phyloP scores from a whole-genome alignment of 2,888 invertebrate genomes.

The Tenthredo mesomela region DNA sequence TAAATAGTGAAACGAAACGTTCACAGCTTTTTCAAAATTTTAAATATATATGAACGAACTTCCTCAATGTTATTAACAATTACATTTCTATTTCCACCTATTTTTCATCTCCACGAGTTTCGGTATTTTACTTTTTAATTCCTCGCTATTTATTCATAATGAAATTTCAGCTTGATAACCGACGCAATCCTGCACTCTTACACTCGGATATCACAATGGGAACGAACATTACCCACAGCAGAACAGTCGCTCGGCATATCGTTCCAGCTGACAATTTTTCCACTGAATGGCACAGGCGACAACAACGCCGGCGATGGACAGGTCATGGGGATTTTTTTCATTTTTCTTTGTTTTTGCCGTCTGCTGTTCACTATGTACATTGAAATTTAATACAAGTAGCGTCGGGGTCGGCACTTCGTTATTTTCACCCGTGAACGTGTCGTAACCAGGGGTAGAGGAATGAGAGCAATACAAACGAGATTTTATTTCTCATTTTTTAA shows the following conservation, averaged over 20 bases:
- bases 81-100: background rate
- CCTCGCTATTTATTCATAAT: background rate
- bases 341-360: background rate
- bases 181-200: constrained; percentile 3
- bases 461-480: background rate
- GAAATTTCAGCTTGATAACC: constrained; percentile 13
- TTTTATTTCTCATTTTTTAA: background rate
- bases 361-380: constrained; percentile 35
- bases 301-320: constrained; percentile 19
- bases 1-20: background rate
- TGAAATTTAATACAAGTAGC: constrained; percentile 41
- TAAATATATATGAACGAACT: background rate
- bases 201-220: background rate
- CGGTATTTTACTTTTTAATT: background rate
- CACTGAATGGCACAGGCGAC: background rate
- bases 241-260: constrained; percentile 2
- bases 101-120: background rate
- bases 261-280: constrained; percentile 24
- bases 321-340: background rate
- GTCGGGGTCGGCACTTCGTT: constrained; percentile 14
- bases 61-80: background rate
- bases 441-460: background rate
- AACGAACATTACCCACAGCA: constrained; percentile 21
- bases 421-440: constrained; percentile 7
- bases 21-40: background rate